Evolutionary conservation across 2,888 invertebrate species (phyloP).

Genomic region (Drosophila flavopinicola): DNA sequence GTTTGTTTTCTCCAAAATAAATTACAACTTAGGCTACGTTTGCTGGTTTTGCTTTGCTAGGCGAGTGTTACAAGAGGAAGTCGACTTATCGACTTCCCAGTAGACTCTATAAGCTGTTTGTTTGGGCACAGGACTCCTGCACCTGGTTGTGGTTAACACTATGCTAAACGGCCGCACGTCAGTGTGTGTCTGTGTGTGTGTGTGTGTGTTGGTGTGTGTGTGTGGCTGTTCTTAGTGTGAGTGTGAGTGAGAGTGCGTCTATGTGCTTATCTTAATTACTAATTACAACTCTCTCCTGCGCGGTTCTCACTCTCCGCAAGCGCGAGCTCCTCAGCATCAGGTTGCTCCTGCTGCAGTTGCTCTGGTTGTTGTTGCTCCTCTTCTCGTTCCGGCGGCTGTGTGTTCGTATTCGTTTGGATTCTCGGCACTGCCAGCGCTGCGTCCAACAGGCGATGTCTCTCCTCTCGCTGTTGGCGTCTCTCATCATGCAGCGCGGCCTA

Average conservation of each 20-base stretch:
- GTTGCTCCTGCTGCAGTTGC: slow-evolving; percentile 9
- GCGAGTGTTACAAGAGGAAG: slow-evolving; percentile 46
- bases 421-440: slow-evolving; percentile 77
- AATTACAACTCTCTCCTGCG: slow-evolving; percentile 48
- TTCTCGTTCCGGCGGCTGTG: slow-evolving; percentile 21
- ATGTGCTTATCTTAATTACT: slow-evolving; percentile 38
- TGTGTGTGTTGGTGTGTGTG: slow-evolving; percentile 2
- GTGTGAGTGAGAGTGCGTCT: slow-evolving; percentile 25
- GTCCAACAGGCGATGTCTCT: slow-evolving; percentile 70
- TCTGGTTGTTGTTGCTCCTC: not conserved
- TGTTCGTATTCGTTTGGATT: slow-evolving; percentile 29
- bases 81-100: slow-evolving; percentile 4
- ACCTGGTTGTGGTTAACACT: slow-evolving; percentile 20
- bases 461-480: slow-evolving; percentile 71
- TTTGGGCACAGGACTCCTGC: slow-evolving; percentile 23
- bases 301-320: slow-evolving; percentile 7
- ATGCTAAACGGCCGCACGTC: not conserved
- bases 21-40: slow-evolving; percentile 44
- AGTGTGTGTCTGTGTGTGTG: not conserved
- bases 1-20: slow-evolving; percentile 45
- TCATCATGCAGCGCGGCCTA: slow-evolving; percentile 78
- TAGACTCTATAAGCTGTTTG: slow-evolving; percentile 51
- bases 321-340: not conserved
- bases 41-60: slow-evolving; percentile 36
- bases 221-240: slow-evolving; percentile 25